Conservation (phyloP, 2,888 invertebrate genomes). For the Drosophila cracens region DNA sequence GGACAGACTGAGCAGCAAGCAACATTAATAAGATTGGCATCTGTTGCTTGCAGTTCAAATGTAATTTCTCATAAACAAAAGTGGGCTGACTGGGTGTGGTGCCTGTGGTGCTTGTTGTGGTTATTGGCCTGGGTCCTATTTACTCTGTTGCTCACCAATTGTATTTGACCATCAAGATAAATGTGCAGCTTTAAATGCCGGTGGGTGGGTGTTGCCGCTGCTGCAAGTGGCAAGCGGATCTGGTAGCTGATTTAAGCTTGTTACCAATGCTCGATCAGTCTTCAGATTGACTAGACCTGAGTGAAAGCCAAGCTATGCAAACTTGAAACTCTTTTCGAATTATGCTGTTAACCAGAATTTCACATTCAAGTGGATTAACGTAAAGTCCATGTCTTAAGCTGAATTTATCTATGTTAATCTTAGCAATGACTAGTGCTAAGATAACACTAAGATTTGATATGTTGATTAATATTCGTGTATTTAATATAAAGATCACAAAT, state of each 20-base stretch:
- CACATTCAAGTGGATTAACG: neutral
- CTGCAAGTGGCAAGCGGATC: conserved; percentile 44
- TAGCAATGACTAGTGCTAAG: neutral
- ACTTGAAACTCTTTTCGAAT: neutral
- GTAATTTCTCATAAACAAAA: conserved; percentile 79
- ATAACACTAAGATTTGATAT: neutral
- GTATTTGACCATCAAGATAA: conserved; percentile 68
- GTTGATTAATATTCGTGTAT: neutral
- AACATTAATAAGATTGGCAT: conserved; percentile 81
- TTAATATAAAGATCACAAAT: neutral
- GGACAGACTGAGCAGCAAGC: conserved; percentile 41
- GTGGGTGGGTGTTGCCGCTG: conserved; percentile 46
- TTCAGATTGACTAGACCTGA: conserved; percentile 32
- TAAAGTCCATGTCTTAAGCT: neutral
- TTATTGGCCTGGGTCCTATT: conserved; percentile 15
- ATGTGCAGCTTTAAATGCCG: conserved; percentile 41
- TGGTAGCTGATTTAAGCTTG: conserved; percentile 57
- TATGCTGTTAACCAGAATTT: neutral
- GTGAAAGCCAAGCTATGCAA: conserved; percentile 24
- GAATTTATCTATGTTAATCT: neutral
- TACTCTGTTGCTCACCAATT: conserved; percentile 38
- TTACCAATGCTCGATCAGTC: conserved; percentile 40
- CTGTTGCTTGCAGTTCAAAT: conserved; percentile 76
- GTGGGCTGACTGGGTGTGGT: conserved; percentile 74
- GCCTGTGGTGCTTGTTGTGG: conserved; percentile 26